Evolutionary conservation across 2,797 vertebrate genomes (phyloP).

Genomic region (Cephalopachus bancanus): DNA sequence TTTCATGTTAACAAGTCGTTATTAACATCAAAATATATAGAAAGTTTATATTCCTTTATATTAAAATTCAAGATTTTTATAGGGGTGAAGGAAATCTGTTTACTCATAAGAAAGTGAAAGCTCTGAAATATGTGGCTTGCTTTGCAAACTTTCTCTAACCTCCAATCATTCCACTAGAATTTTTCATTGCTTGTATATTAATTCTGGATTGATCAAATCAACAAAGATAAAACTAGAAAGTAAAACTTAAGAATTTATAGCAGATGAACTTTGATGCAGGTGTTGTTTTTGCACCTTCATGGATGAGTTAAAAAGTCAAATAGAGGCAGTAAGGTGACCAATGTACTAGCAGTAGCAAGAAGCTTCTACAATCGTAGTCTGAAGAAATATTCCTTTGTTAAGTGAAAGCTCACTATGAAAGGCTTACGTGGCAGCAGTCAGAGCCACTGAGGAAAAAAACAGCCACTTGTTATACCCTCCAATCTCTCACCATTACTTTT

Average conservation of each 20-base stretch:
- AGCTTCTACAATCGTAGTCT: neutral
- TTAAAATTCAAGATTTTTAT: neutral
- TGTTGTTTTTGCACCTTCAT: neutral
- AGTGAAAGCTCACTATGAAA: neutral
- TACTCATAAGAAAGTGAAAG: slow-evolving; percentile 7
- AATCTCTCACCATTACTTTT: neutral
- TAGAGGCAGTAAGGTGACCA: neutral
- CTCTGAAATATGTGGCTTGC: neutral
- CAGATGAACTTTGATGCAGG: neutral
- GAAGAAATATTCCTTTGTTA: neutral
- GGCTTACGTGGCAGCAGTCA: neutral
- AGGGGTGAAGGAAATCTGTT: neutral
- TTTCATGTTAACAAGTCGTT: neutral
- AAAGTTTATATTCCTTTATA: neutral
- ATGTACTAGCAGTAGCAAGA: neutral
- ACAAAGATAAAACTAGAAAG: neutral
- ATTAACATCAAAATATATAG: neutral
- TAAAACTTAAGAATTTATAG: neutral
- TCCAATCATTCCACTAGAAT: neutral
- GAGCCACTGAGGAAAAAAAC: neutral
- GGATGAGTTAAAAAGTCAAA: neutral
- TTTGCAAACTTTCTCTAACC: neutral
- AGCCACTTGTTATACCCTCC: neutral
- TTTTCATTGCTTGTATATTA: neutral
- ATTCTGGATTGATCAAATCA: neutral